These are phyloP conservation scores for Morbakka virulenta DNA, from an alignment of 30 jellyfish, hydroid and myxozoan genomes.

Conservation along the genomic window DNA sequence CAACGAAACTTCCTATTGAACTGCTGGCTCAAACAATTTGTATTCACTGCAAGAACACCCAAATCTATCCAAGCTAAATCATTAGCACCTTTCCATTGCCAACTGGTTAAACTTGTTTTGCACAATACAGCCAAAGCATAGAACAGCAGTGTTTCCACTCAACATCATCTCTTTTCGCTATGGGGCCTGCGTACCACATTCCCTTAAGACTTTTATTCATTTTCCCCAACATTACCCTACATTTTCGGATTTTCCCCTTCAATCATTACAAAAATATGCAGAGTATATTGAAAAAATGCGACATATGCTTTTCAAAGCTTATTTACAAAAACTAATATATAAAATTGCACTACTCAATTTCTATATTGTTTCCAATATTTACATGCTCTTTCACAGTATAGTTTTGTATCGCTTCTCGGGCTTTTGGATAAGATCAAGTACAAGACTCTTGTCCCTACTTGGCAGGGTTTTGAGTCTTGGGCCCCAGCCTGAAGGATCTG, in stretches of 20 bases:
- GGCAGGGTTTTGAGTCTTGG: too few species aligned
- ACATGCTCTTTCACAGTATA: not conserved
- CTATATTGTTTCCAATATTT: not conserved
- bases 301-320: not conserved
- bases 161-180: not conserved
- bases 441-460: too few species aligned
- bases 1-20: too few species aligned
- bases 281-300: not conserved
- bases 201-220: not conserved
- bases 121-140: too few species aligned
- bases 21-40: too few species aligned
- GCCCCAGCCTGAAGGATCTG: too few species aligned
- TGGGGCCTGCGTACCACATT: not conserved
- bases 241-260: not conserved
- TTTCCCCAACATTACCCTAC: not conserved
- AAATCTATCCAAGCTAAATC: too few species aligned
- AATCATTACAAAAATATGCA: not conserved
- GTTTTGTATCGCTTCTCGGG: too few species aligned
- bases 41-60: too few species aligned
- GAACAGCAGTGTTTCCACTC: slow-evolving; percentile 3
- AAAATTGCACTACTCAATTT: not conserved
- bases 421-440: too few species aligned
- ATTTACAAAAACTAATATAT: not conserved
- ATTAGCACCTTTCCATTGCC: too few species aligned
- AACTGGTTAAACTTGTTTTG: too few species aligned